Conservation (phyloP, 2,113 vertebrate species). For the Psilopsiagon aurifrons region DNA sequence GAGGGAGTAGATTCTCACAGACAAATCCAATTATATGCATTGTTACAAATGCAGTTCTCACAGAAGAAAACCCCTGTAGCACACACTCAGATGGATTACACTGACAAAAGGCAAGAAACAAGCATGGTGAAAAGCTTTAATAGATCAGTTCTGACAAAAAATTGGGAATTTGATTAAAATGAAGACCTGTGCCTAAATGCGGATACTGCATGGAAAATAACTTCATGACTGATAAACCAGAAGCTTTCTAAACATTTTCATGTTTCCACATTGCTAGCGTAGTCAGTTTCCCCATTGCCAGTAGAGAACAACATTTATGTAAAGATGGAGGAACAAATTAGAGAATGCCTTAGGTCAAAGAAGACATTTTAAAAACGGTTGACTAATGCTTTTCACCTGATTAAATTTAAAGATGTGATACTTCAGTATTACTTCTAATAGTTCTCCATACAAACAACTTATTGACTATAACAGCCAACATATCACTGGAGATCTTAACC, state of each 20-base stretch:
- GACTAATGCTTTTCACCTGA: not conserved
- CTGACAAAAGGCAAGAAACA: not conserved
- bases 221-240: not conserved
- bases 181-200: not conserved
- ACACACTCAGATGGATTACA: not conserved
- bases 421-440: not conserved
- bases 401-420: not conserved
- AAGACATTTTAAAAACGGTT: not conserved
- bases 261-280: not conserved
- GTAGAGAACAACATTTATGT: not conserved
- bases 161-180: not conserved
- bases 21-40: not conserved
- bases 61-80: not conserved
- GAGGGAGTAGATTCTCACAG: not conserved
- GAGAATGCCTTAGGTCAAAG: not conserved
- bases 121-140: not conserved
- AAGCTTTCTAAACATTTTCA: not conserved
- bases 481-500: not conserved
- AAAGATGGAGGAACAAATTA: not conserved
- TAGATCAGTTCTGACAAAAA: not conserved
- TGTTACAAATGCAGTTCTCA: not conserved
- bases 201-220: not conserved
- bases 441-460: not conserved
- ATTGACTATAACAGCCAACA: not conserved
- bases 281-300: not conserved